A percentile compares a stretch with the other conserved stretches of the same genome.
Evolutionary conservation across 2,888 invertebrate genomes (phyloP).

Genomic region (Campaea margaritaria): DNA sequence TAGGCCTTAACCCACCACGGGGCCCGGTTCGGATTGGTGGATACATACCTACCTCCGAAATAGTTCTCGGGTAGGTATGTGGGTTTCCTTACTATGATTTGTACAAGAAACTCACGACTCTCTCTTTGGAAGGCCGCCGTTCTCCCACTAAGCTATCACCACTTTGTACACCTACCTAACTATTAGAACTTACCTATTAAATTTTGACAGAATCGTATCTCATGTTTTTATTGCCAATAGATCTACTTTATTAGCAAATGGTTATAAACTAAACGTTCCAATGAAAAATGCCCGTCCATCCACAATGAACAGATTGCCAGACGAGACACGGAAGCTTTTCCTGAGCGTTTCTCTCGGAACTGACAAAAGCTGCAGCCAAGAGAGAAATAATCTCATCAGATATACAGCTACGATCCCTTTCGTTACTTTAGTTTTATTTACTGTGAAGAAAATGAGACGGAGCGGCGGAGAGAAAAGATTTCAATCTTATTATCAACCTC

Average conservation of each 20-base stretch:
- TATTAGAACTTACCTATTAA: too few species aligned
- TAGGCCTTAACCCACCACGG: too few species aligned
- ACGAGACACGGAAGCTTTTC: conserved; percentile 11
- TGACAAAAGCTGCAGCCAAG: conserved; percentile 5
- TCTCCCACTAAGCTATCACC: not conserved
- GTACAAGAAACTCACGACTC: too few species aligned
- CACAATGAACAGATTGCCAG: not conserved
- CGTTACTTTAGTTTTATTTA: conserved; percentile 27
- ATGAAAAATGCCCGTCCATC: not conserved
- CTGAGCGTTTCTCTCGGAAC: conserved; percentile 1
- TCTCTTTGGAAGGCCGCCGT: too few species aligned
- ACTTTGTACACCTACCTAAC: not conserved
- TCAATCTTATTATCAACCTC: conserved; percentile 20
- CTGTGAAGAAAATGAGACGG: conserved; percentile 13
- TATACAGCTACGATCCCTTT: conserved; percentile 20
- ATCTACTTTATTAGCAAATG: too few species aligned
- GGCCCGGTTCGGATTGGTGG: too few species aligned
- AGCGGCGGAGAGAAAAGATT: conserved; percentile 15
- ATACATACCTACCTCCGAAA: too few species aligned
- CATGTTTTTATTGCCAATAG: too few species aligned
- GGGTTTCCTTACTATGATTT: too few species aligned
- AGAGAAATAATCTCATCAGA: conserved; percentile 30
- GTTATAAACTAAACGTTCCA: too few species aligned
- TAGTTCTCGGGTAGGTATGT: too few species aligned
- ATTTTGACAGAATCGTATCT: too few species aligned